Evolutionary conservation across 2,888 invertebrate genomes (phyloP), one percentile per base, ranked within the genome.

Genomic region (Leptopterna dolabrata): DNA sequence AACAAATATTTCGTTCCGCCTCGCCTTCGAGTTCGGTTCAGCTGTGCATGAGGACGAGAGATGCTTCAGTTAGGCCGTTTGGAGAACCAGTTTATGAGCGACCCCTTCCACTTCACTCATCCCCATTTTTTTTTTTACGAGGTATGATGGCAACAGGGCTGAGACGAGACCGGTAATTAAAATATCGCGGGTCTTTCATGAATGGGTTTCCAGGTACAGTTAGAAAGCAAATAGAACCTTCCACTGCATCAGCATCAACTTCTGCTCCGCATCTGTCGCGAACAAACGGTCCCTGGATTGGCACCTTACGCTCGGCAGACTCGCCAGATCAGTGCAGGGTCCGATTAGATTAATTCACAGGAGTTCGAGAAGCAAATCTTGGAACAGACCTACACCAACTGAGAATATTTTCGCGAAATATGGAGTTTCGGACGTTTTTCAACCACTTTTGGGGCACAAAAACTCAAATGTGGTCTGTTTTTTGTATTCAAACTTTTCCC

Each of bases 151-250:
- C 63, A 63, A 63, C 63, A 63, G 63, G 63, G 63, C 24, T 43
- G 36, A n/a, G 70, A 83, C 63, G 63, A 63, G 70, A 41, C 55
- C 70, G 83, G 70, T 83, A 83, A 83, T 83, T 83, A 83, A 83
- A 83, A 83, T 83, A 83, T 83, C 70, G 70, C 83, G 70, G 70
- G 51, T 70, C 83, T 83, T 70, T 83, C 70, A 83, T 83, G 83
- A 83, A 83, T 83, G 83, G 83, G 83, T 55, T 83, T 83, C 70
- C 83, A 83, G 36, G 63, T 83, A 83, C 63, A 83, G 83, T 83
- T 83, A 83, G 83, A n/a, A 14, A 36, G 70, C 70, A 36, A 70
- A 83, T 43, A 78, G 45, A 36, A 45, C 45, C 24, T 43, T 1
- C 43, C 19, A 19, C 78, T 24, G 2, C 41, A 2, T 11, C 36